Percentiles rank a stretch among this genome's conserved stretches.
Conservation (phyloP, 1,140 invertebrate genomes). For the Drosophila prosaltans region DNA sequence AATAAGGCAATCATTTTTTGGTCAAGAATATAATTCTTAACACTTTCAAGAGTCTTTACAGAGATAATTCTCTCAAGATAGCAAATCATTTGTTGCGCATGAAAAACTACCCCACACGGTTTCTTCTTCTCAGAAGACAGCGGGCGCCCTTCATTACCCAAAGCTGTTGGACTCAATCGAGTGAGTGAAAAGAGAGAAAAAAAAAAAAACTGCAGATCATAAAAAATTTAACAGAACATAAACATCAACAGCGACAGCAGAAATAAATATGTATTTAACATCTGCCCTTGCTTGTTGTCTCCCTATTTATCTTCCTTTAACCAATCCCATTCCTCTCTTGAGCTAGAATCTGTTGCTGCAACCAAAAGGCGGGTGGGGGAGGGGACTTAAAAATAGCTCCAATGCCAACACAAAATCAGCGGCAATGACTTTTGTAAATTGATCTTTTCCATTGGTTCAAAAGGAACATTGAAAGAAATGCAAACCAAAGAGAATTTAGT, state of each 20-base stretch:
- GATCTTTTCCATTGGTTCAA: not conserved
- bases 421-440: slow-evolving; percentile 35
- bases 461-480: not conserved
- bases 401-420: slow-evolving; percentile 43
- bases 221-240: slow-evolving; percentile 61
- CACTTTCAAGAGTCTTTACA: slow-evolving; percentile 19
- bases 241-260: slow-evolving; percentile 29
- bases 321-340: not conserved
- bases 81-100: not conserved
- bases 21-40: not conserved
- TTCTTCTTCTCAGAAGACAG: slow-evolving; percentile 41
- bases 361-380: slow-evolving; percentile 27
- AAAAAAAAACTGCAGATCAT: slow-evolving; percentile 24
- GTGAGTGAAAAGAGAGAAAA: slow-evolving; percentile 25
- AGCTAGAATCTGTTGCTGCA: slow-evolving; percentile 16
- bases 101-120: slow-evolving; percentile 57
- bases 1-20: not conserved
- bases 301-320: not conserved
- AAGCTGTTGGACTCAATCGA: slow-evolving; percentile 46
- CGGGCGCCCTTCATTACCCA: not conserved
- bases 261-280: slow-evolving; percentile 18
- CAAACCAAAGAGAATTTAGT: not conserved
- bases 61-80: slow-evolving; percentile 4
- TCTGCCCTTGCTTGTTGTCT: slow-evolving; percentile 28
- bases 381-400: slow-evolving; percentile 48